These are phyloP conservation scores for Drosophila leonis DNA, from an alignment of 2,888 invertebrate species.

Conservation along the genomic window DNA sequence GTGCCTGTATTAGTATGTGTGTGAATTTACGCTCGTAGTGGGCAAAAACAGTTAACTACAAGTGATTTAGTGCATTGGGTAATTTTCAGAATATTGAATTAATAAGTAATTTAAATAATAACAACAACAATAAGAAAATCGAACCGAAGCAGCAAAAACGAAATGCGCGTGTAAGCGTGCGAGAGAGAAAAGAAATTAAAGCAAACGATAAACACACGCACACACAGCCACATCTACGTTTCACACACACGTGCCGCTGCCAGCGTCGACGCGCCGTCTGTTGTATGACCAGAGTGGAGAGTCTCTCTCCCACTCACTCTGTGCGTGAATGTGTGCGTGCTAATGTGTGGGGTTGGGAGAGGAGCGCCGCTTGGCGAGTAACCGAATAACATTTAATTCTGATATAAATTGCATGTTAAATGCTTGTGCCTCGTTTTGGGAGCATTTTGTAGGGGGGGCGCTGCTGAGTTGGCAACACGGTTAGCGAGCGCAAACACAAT, in stretches of 20 bases:
- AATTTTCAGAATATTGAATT: constrained; percentile 63
- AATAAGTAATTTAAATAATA: constrained; percentile 58
- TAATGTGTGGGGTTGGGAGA: neutral
- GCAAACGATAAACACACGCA: constrained; percentile 35
- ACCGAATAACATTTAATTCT: constrained; percentile 45
- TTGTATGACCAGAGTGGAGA: constrained; percentile 24
- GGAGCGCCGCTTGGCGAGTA: constrained; percentile 1
- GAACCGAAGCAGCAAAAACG: constrained; percentile 44
- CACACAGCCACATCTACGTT: constrained; percentile 27
- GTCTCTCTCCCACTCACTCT: constrained; percentile 14
- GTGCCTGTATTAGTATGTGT: constrained; percentile 33
- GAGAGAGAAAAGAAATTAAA: constrained; percentile 45
- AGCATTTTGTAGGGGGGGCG: constrained; percentile 42
- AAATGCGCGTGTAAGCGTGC: constrained; percentile 66
- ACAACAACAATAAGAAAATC: constrained; percentile 71
- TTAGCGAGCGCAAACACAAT: constrained; percentile 31
- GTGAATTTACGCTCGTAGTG: constrained; percentile 31
- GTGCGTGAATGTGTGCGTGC: constrained; percentile 15
- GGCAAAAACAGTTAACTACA: constrained; percentile 20
- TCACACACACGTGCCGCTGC: constrained; percentile 57
- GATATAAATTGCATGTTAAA: constrained; percentile 55
- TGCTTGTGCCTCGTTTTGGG: constrained; percentile 35
- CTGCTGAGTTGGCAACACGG: constrained; percentile 73
- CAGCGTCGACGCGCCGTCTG: constrained; percentile 61
- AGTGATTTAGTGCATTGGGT: constrained; percentile 36